Base-by-base conservation (phyloP, 2,888 invertebrate species). In the Harpalus rubripes region DNA sequence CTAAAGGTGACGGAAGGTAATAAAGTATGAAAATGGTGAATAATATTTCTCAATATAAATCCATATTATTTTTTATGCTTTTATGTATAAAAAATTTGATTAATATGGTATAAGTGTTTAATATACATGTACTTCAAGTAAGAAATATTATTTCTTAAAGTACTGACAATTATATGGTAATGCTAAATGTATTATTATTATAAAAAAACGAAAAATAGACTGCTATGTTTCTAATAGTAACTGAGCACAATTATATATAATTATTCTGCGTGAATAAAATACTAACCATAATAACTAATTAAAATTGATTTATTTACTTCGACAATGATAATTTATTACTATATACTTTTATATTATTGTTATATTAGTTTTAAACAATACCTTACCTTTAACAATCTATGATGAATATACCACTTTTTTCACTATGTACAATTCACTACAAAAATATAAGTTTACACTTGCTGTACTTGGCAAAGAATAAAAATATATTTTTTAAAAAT, bases 271-370 rank as follows among this genome's bases (percentile, higher is more conserved):
- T 41, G 10, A 18, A 74, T 74, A 74, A 74, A 44, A 18, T 32
- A 68, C 68, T 68, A 74, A 41, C 22, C 52, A 74, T 32, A 32
- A 44, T 52, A 52, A 74, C 41, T 74, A 74, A 74, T 74, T 74
- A 74, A 44, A 44, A 74, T 44, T 74, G 72, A 74, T 74, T 74
- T 74, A 74, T 52, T 12, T 52, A 52, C 10, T 52, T 12, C 44
- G 7, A 52, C 10, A 52, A 52, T 8, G 0, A 52, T 52, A 52
- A 52, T 52, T 52, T 52, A 52, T 52, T 52, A 52, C 44, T 12
- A 52, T 12, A 52, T 52, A 52, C 44, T 52, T 52, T 52, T 52
- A 52, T 52, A 12, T 12, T 52, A 12, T 12, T 52, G 4, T 15
- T 59, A 15, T 16, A 16, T 59, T 15, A 59, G 10, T 16, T 59